Percentiles rank a stretch among this genome's conserved stretches.
Evolutionary conservation across 2,797 vertebrate genomes (phyloP).

Genomic region (Parauchenoglanis punctatus): DNA sequence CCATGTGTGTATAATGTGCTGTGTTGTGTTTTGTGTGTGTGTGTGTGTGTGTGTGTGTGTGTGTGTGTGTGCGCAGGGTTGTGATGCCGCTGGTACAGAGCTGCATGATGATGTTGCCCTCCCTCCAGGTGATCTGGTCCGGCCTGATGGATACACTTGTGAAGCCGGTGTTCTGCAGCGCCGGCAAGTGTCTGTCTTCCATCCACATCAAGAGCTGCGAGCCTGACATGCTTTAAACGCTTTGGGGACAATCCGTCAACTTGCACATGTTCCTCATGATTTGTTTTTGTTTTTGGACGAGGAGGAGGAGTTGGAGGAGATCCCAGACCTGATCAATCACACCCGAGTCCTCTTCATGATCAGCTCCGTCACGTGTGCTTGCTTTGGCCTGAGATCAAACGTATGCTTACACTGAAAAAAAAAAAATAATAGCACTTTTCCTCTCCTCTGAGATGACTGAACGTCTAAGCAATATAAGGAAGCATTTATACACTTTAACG

Average conservation of each 20-base stretch:
- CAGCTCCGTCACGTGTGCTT: neutral
- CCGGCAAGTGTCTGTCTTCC: slow-evolving; percentile 79
- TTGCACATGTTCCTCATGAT: slow-evolving; percentile 7
- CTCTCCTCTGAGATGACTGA: neutral
- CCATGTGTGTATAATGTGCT: neutral
- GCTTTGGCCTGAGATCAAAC: slow-evolving; percentile 17
- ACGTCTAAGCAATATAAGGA: neutral
- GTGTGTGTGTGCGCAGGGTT: slow-evolving; percentile 74
- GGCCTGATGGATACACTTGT: slow-evolving; percentile 81
- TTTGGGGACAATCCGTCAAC: neutral
- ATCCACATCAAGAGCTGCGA: slow-evolving; percentile 74
- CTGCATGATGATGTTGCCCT: slow-evolving; percentile 83
- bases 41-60: slow-evolving; percentile 38
- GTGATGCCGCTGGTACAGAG: slow-evolving; percentile 86
- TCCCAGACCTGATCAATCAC: slow-evolving; percentile 23
- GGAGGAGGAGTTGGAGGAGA: neutral
- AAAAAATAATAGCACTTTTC: no score
- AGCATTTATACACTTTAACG: neutral
- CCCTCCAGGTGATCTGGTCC: slow-evolving; percentile 83
- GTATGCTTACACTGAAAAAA: neutral
- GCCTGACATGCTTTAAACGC: slow-evolving; percentile 63
- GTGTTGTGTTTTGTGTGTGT: slow-evolving; percentile 20
- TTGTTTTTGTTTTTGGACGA: neutral
- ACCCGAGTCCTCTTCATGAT: slow-evolving; percentile 5
- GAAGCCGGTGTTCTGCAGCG: slow-evolving; percentile 78